Base-by-base conservation (phyloP, 2,888 invertebrate genomes). In the Standfussiana lucernea region DNA sequence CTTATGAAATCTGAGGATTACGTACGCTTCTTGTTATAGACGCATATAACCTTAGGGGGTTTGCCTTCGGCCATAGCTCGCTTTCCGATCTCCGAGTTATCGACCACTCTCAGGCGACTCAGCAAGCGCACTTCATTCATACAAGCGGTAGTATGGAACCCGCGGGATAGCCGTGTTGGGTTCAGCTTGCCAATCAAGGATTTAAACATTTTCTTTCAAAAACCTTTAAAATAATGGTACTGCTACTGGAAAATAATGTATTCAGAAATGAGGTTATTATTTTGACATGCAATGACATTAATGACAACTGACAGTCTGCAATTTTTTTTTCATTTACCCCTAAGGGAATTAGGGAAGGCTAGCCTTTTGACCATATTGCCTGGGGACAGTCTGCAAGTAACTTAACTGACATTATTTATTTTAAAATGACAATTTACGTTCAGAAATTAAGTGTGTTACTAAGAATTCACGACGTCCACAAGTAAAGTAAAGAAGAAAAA, bases 41-140 rank as follows among this genome's bases (percentile, higher is more conserved):
- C 98, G 92, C 99, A 99, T 91, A 99, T 99, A 90, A 98, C 98
- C 93, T 98, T 98, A 0, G 99, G 99, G 21, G 99, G 99, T 94
- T 98, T 98, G 67, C 99, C 99, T 92, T 99, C 98, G 3, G 98
- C 97, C 98, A 99, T 99, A 2, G 99, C 99, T 92, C 98, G 97
- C 93, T 99, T 99, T 53, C 99, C 99, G 80, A 99, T 97, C 87
- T 98, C 98, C 75, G 99, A 99, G 95, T 99, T 99, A 94, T 99
- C 99, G 5, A 99, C 99, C 11, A 99, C 99, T 90, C 99, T 97
- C 28, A 99, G 95, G 69, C 99, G 97, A 2, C 98, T 97, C 86
- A 99, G 90, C 92, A 98, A 97, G 61, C 97, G 97, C 68, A 99
- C 98, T 95, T 98, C 98, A 91, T 95, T 97, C 85, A 97, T 94